Evolutionary conservation across 1,140 invertebrate species (phyloP).

Genomic region (Oryctes rhinoceros): DNA sequence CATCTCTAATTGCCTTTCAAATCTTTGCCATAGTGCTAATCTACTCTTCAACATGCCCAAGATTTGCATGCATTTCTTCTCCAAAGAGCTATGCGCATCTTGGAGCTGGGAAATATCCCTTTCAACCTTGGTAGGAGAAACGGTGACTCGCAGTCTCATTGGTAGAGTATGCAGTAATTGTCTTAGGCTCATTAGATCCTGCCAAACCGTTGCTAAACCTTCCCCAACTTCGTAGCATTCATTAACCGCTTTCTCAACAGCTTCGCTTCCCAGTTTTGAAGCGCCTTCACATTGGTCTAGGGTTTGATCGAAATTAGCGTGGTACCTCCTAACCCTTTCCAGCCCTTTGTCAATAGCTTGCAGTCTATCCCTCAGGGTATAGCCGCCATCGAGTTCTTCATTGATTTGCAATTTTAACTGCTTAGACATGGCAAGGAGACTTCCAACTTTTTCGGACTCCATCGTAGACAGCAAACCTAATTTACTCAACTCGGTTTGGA

Average conservation of each 20-base stretch:
- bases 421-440: constrained; percentile 72
- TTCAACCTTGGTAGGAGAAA: constrained; percentile 78
- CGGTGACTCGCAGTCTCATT: constrained; percentile 73
- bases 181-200: constrained; percentile 76
- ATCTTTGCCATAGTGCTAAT: constrained; percentile 75
- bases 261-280: constrained; percentile 75
- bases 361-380: constrained; percentile 74
- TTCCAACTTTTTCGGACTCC: constrained; percentile 79
- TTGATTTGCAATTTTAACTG: constrained; percentile 73
- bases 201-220: constrained; percentile 74
- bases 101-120: constrained; percentile 77
- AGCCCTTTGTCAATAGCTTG: constrained; percentile 75
- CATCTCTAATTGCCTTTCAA: constrained; percentile 77
- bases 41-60: constrained; percentile 71
- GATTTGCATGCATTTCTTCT: constrained; percentile 72
- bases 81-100: constrained; percentile 75
- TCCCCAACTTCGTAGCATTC: constrained; percentile 72
- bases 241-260: constrained; percentile 73
- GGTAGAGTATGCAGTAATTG: constrained; percentile 80
- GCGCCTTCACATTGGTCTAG: constrained; percentile 76
- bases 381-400: constrained; percentile 78
- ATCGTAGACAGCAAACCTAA: constrained; percentile 74
- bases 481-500: constrained; percentile 79
- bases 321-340: constrained; percentile 70
- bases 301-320: constrained; percentile 68